Evolutionary conservation across 2,113 vertebrate genomes (phyloP).

Genomic region (Tringa solitaria): DNA sequence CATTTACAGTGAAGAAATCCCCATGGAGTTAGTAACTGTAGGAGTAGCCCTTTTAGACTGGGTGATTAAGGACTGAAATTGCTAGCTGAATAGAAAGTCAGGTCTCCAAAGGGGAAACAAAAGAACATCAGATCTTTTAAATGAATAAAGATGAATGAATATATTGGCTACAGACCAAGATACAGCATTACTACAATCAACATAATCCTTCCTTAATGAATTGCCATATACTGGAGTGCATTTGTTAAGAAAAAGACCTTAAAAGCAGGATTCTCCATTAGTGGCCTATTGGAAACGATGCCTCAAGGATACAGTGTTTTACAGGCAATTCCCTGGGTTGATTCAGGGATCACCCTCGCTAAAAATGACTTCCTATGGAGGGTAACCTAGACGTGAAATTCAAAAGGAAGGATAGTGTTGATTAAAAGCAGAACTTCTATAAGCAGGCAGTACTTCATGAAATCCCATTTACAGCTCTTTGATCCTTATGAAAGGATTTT

Average conservation of each 20-base stretch:
- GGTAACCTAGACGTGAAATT: background rate
- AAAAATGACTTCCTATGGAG: conserved; percentile 8
- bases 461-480: conserved; percentile 50
- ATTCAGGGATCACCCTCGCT: background rate
- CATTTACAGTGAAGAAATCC: conserved; percentile 11
- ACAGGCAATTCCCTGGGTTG: background rate
- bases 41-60: background rate
- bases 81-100: conserved; percentile 7
- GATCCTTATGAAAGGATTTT: conserved; percentile 53
- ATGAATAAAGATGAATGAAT: conserved; percentile 58
- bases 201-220: conserved; percentile 44
- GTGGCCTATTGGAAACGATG: background rate
- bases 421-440: conserved; percentile 44
- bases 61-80: conserved; percentile 25
- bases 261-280: conserved; percentile 15
- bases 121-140: conserved; percentile 47
- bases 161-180: conserved; percentile 20
- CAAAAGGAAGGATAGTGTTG: background rate
- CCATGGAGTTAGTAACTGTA: background rate
- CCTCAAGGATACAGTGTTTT: background rate
- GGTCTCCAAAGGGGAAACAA: conserved; percentile 25
- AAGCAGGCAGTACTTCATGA: background rate
- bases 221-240: background rate
- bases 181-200: background rate
- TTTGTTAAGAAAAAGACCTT: conserved; percentile 7